A percentile compares a stretch with the other conserved stretches of the same genome.
Evolutionary conservation across 2,113 vertebrate genomes (phyloP).

Genomic region (Emydura subglobosa): DNA sequence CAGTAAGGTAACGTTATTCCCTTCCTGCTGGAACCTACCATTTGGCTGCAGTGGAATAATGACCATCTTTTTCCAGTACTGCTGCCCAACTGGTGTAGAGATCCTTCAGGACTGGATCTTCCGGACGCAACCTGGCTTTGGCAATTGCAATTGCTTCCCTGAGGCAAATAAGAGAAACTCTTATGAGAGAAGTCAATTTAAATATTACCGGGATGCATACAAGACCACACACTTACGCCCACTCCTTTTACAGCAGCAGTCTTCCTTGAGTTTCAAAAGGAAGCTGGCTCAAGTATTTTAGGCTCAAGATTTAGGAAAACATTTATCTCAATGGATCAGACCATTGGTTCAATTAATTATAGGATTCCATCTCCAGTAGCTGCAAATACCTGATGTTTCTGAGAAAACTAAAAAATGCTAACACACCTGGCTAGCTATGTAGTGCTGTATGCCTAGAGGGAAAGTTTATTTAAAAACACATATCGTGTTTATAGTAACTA

Average conservation of each 20-base stretch:
- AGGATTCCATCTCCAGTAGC: not conserved
- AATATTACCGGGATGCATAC: not conserved
- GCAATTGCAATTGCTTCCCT: constrained; percentile 95
- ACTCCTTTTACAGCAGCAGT: not conserved
- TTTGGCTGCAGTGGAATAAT: constrained; percentile 93
- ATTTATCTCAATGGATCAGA: not conserved
- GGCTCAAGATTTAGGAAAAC: not conserved
- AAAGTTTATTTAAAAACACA: not conserved
- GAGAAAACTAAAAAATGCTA: not conserved
- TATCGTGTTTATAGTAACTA: not conserved
- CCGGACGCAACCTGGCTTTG: constrained; percentile 89
- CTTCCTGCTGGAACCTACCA: constrained; percentile 81
- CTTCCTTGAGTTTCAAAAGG: not conserved
- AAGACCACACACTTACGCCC: not conserved
- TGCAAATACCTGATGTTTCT: not conserved
- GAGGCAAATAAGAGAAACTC: constrained; percentile 4
- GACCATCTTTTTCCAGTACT: constrained; percentile 91
- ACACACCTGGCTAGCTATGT: too few species aligned
- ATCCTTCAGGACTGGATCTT: constrained; percentile 88
- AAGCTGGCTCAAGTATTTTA: not conserved
- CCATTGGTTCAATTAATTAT: not conserved
- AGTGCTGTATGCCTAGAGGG: not conserved
- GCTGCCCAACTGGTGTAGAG: constrained; percentile 91
- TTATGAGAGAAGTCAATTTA: not conserved
- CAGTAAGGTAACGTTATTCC: not conserved